These are phyloP conservation scores for Todus mexicanus DNA, from an alignment of 2,797 vertebrate genomes.

Conservation along the genomic window DNA sequence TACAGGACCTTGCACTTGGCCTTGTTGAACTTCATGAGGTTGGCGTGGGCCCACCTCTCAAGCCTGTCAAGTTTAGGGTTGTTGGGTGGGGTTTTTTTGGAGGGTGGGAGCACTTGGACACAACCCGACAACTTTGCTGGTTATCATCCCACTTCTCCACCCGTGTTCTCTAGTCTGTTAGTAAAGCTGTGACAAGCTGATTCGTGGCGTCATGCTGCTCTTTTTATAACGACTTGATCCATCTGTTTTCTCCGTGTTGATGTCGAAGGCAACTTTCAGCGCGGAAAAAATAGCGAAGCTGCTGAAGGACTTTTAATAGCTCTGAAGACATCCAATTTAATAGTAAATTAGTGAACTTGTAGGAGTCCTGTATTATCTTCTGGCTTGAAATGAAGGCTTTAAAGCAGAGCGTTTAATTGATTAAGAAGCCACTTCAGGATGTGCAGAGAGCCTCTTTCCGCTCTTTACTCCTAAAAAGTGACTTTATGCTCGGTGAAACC, in stretches of 20 bases:
- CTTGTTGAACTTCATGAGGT: too few relatives aligned
- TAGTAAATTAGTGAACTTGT: not conserved
- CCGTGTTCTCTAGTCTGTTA: not conserved
- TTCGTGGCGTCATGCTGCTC: not conserved
- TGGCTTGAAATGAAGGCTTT: slow-evolving; percentile 12
- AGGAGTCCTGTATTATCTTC: not conserved
- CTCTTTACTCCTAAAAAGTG: not conserved
- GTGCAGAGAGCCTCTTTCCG: not conserved
- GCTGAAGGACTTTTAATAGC: slow-evolving; percentile 34
- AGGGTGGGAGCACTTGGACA: not conserved
- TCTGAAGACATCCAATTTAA: not conserved
- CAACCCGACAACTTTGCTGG: not conserved
- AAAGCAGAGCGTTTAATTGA: slow-evolving; percentile 15
- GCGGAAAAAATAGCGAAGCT: not conserved
- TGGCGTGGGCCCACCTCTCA: too few relatives aligned
- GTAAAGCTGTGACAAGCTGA: not conserved
- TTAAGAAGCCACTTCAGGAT: slow-evolving; percentile 22
- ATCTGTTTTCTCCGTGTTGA: slow-evolving; percentile 21
- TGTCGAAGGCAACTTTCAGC: slow-evolving; percentile 23
- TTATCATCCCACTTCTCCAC: not conserved
- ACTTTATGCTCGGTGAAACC: not conserved
- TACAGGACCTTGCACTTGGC: too few relatives aligned
- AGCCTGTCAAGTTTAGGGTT: too few relatives aligned
- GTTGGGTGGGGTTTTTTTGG: not conserved
- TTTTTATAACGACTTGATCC: slow-evolving; percentile 6